Base-by-base conservation (phyloP, 2,888 invertebrate species). In the Synanthedon andrenaeformis region DNA sequence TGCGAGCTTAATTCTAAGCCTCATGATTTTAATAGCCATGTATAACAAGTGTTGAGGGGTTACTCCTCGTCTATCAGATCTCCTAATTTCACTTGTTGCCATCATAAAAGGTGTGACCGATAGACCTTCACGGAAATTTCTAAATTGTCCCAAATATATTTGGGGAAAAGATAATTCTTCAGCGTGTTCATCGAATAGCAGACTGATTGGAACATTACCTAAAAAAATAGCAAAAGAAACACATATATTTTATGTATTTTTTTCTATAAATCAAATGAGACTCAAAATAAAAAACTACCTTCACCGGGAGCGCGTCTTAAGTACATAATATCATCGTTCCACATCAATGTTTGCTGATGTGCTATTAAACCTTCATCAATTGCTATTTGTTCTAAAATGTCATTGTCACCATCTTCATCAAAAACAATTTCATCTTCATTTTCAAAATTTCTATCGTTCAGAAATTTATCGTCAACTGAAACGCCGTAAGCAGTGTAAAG, bases 21-120 rank as follows among this genome's bases (percentile, higher is more conserved):
- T 61, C 58, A 80, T 52, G 41, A 69, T 67, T 54, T 70, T 70
- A 58, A 63, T 57, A 5, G 69, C 68, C n/a, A 66, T 42, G 54
- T 70, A 73, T 42, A 67, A 58, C 13, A 75, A 52, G 51, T 74
- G 63, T 28, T 69, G 55, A 12, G 72, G 72, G 3, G 64, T 66
- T 52, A 65, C 72, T 57, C 67, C 78, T 53, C 78, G 74, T 54
- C 76, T 60, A 61, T 79, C 77, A 49, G 59, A 17, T 3, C 76
- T 64, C 60, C 74, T 58, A 57, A 78, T 41, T 57, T 79, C 77
- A 66, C 74, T 77, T 49, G 70, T 64, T 4, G 72, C 72, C 51
- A 74, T 69, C 71, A 68, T 72, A 62, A 62, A 73, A 35, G 70
- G 70, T 60, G 75, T 73, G 2, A 68, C 69, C 13, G 57, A 63